Conservation (phyloP, 2,113 vertebrate species). For the Notothenia rossii region DNA sequence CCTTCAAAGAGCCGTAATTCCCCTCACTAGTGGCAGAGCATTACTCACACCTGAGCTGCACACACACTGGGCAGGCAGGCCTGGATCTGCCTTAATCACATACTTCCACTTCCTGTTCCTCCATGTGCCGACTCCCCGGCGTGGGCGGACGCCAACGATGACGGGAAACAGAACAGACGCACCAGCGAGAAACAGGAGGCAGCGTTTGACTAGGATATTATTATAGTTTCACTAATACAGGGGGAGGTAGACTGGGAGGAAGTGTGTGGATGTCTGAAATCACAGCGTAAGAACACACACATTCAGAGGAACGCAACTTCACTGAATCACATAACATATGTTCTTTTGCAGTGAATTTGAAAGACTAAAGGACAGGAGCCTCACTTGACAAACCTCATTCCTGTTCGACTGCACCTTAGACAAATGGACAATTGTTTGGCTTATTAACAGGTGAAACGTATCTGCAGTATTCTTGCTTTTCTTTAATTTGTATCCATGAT, state of each 20-base stretch:
- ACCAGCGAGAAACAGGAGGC: constrained; percentile 27
- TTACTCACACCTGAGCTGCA: constrained; percentile 71
- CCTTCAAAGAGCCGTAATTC: too few species aligned
- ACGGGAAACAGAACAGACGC: constrained; percentile 36
- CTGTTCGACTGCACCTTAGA: background rate
- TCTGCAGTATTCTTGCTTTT: too few species aligned
- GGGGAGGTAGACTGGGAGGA: constrained; percentile 4
- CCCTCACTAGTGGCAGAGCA: background rate
- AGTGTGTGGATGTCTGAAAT: background rate
- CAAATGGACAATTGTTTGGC: too few species aligned
- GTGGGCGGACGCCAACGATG: constrained; percentile 60
- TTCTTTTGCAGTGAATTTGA: background rate
- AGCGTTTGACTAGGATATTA: constrained; percentile 29
- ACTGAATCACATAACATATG: background rate
- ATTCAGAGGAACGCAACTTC: background rate
- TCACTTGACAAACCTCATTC: too few species aligned
- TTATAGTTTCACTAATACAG: constrained; percentile 39
- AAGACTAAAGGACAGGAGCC: too few species aligned
- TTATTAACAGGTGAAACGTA: too few species aligned
- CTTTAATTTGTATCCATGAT: too few species aligned
- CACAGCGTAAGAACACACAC: background rate
- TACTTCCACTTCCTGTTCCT: constrained; percentile 74
- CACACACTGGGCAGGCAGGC: constrained; percentile 29
- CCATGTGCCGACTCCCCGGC: constrained; percentile 28
- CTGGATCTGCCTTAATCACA: constrained; percentile 68